These are phyloP conservation scores for Vireo griseus DNA, from an alignment of 2,797 vertebrate genomes.

Conservation along the genomic window DNA sequence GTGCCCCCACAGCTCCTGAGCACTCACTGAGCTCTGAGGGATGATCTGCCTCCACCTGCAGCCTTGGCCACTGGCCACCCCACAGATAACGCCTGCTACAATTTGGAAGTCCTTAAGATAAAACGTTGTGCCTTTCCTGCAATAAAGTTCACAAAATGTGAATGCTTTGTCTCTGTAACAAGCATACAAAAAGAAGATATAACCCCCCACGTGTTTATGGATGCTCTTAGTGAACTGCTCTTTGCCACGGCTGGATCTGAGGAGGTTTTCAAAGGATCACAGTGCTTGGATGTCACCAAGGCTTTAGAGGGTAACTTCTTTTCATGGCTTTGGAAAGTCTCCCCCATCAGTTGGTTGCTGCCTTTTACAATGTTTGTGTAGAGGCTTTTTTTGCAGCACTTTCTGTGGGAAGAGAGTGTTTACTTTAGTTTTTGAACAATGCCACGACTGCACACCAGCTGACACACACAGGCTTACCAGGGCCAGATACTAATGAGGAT, in stretches of 20 bases:
- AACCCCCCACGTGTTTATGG: neutral
- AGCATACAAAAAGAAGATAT: neutral
- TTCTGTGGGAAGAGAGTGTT: neutral
- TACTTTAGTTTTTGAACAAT: neutral
- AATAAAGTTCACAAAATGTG: neutral
- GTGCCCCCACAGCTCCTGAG: neutral
- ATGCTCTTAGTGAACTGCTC: neutral
- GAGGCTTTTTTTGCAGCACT: neutral
- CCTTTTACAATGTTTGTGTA: neutral
- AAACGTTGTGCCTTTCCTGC: neutral
- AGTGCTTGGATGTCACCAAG: neutral
- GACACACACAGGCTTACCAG: neutral
- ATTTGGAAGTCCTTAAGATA: neutral
- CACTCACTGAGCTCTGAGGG: fast-evolving
- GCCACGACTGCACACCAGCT: neutral
- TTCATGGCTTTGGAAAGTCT: neutral
- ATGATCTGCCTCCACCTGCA: neutral
- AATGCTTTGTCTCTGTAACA: neutral
- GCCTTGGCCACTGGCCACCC: neutral
- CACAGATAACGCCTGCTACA: fast-evolving
- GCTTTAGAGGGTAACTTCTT: neutral
- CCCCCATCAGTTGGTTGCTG: fast-evolving
- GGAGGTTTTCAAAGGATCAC: neutral
- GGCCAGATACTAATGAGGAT: neutral
- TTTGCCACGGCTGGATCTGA: neutral